Conservation (phyloP, 2,797 vertebrate genomes). For the Pantherophis vulpinus region DNA sequence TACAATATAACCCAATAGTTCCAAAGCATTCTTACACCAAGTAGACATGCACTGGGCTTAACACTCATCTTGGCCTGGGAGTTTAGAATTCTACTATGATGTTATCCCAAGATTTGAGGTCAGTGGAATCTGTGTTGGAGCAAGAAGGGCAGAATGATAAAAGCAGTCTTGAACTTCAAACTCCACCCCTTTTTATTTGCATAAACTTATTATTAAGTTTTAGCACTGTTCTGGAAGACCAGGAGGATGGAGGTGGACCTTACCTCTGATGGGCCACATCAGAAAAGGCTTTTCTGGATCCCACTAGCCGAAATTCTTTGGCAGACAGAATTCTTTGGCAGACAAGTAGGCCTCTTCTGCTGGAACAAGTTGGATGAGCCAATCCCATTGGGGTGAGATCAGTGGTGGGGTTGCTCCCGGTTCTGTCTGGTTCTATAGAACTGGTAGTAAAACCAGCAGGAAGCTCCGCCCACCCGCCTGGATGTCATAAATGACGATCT, state of each 20-base stretch:
- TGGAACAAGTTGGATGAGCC: background rate
- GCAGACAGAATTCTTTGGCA: background rate
- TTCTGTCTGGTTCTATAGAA: too few species aligned
- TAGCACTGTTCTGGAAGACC: background rate
- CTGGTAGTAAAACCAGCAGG: too few species aligned
- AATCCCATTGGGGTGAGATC: background rate
- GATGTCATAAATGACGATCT: too few species aligned
- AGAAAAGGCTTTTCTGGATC: background rate
- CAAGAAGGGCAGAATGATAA: background rate
- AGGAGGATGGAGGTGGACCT: background rate
- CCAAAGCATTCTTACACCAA: background rate
- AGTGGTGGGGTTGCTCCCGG: too few species aligned
- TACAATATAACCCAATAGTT: background rate
- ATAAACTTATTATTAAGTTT: background rate
- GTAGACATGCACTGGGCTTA: background rate
- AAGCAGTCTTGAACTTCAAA: background rate
- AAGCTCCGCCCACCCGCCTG: too few species aligned
- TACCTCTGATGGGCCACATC: background rate
- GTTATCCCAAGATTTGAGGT: background rate
- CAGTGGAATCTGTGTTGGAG: background rate
- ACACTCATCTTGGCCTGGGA: background rate
- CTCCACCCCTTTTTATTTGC: background rate
- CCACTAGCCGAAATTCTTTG: background rate
- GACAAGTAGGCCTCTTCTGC: background rate
- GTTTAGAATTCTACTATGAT: background rate